Conservation (phyloP, 2,113 vertebrate species). For the Solea solea region DNA sequence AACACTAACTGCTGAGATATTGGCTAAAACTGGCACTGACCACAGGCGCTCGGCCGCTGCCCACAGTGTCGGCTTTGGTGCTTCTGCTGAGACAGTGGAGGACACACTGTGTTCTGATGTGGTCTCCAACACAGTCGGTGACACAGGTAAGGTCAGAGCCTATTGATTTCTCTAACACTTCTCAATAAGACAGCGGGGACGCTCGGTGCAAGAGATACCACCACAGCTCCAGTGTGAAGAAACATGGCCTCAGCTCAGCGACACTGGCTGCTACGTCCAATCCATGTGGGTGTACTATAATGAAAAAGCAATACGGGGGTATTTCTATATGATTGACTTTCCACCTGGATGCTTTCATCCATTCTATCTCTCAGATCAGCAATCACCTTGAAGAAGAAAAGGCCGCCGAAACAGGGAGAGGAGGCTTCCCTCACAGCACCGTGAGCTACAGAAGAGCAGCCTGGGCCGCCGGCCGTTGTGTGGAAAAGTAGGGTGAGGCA, state of each 20-base stretch:
- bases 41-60: conserved; percentile 5
- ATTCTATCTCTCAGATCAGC: conserved; percentile 69
- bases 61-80: conserved; percentile 15
- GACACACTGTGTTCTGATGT: conserved; percentile 60
- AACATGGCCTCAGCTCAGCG: conserved; percentile 54
- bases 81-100: conserved; percentile 33
- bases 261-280: conserved; percentile 54
- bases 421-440: conserved; percentile 37
- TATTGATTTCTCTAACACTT: conserved; percentile 78
- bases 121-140: conserved; percentile 67
- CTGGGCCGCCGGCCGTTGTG: conserved; percentile 40
- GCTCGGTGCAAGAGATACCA: conserved; percentile 52
- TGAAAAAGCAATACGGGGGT: conserved; percentile 64
- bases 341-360: conserved; percentile 68
- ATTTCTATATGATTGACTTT: conserved; percentile 70
- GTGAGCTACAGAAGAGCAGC: conserved; percentile 7
- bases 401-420: conserved; percentile 27
- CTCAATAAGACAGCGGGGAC: conserved; percentile 59
- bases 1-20: conserved; percentile 5
- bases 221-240: conserved; percentile 49
- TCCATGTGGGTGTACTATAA: conserved; percentile 64
- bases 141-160: conserved; percentile 76
- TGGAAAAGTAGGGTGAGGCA: conserved; percentile 84
- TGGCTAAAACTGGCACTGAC: background rate
- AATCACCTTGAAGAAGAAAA: conserved; percentile 67